Evolutionary conservation across 2,888 invertebrate species (phyloP).

Genomic region (Pristionchus mayeri): DNA sequence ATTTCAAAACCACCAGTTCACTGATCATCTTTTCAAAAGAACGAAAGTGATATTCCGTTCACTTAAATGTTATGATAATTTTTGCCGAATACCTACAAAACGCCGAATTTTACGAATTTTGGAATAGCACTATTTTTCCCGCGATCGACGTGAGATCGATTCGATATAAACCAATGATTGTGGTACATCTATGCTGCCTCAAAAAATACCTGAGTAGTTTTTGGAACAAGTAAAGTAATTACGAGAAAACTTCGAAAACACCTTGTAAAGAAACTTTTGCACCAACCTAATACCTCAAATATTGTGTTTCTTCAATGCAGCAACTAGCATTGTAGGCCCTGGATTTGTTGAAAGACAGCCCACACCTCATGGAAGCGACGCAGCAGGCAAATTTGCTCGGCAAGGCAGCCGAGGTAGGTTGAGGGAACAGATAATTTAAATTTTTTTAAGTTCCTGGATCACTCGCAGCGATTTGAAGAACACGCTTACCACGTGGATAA

Average conservation of each 20-base stretch:
- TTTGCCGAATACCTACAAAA: too few relatives aligned
- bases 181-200: too few relatives aligned
- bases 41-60: too few relatives aligned
- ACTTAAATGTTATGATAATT: too few relatives aligned
- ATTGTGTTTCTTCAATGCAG: too few relatives aligned
- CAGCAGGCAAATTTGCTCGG: not conserved
- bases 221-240: not conserved
- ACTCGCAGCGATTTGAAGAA: not conserved
- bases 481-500: not conserved
- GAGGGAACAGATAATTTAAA: not conserved
- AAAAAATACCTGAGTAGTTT: too few relatives aligned
- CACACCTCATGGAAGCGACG: not conserved
- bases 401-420: conserved; percentile 1
- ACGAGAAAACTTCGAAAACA: not conserved
- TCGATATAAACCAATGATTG: too few relatives aligned
- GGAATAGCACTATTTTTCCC: too few relatives aligned
- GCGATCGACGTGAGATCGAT: too few relatives aligned
- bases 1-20: too few relatives aligned
- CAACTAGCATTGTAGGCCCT: not conserved
- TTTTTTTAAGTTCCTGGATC: not conserved
- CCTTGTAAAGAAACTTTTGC: not conserved
- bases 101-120: too few relatives aligned
- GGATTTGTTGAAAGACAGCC: not conserved
- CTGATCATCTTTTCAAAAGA: not conserved
- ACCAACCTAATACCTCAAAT: not conserved